Percentiles rank a stretch among this genome's conserved stretches.
Evolutionary conservation across 1,140 invertebrate genomes (phyloP).

Genomic region (Nymphalis io): DNA sequence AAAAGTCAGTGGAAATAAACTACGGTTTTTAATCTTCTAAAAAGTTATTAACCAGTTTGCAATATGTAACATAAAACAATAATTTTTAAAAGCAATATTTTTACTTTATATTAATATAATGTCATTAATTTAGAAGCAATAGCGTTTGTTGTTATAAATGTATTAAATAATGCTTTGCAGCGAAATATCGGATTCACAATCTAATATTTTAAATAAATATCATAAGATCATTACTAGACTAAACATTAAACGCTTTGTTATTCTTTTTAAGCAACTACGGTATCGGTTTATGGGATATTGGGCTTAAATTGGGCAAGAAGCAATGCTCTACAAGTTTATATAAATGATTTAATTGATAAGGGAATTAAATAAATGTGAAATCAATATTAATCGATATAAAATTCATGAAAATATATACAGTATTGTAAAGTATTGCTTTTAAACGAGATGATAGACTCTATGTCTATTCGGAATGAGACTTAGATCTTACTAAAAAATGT

Average conservation of each 20-base stretch:
- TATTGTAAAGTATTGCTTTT: too few species aligned
- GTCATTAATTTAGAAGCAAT: neutral
- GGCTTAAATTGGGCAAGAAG: too few species aligned
- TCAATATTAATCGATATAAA: too few species aligned
- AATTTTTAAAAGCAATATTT: slow-evolving; percentile 18
- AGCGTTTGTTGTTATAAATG: neutral
- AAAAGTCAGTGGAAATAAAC: slow-evolving; percentile 1
- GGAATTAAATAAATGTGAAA: too few species aligned
- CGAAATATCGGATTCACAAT: too few species aligned
- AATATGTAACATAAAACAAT: slow-evolving; percentile 1
- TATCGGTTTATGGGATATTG: neutral
- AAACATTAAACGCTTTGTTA: neutral
- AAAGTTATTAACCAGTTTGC: neutral
- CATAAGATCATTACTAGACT: neutral
- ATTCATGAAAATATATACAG: too few species aligned
- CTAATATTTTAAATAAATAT: too few species aligned
- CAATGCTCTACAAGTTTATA: too few species aligned
- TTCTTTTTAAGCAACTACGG: neutral
- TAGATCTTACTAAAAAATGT: too few species aligned
- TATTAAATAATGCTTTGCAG: neutral
- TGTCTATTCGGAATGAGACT: too few species aligned
- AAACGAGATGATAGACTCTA: too few species aligned
- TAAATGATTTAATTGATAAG: too few species aligned
- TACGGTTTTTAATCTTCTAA: neutral
- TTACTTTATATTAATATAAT: neutral